Evolutionary conservation across 2,113 vertebrate species (phyloP), one percentile per base, ranked within the genome.

Genomic region (Sisor rabdophorus): DNA sequence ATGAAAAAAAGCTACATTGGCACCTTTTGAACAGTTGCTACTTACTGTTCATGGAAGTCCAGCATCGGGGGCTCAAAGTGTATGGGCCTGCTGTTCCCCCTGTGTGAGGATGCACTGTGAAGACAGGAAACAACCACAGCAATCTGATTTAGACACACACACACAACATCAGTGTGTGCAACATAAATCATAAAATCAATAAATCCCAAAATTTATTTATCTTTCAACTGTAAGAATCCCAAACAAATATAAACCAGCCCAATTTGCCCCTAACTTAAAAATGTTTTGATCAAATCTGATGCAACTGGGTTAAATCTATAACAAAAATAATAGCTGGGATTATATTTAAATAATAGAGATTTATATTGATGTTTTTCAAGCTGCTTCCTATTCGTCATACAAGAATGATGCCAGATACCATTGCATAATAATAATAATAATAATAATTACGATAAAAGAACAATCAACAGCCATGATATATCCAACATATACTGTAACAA

Each of bases 11-110:
- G 1, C 36, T 5, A 40, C 11, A 63, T 19, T 11, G 40, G 3
- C 20, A 10, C 15, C 13, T 3, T 40, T 7, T 1, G 65, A 28
- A 11, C 7, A 13, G 6, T 22, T 67, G 48, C 16, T 24, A 93
- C 97, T 96, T 89, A 99, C 97, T 98, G 95, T 91, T 99, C 95
- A 73, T 96, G 94, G 88, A 99, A 99, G 88, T 99, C 97, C 92
- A 98, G 90, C 96, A 99, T 97, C 69, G 97, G 96, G 82, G 97
- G 97, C 87, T 99, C 97, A 87, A 99, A 99, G 75, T 94, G 91
- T 91, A 99, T 95, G 77, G 96, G 95, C 87, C 97, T 93, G 80
- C 95, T 96, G 87, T 95, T 96, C 86, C 95, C 95, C 85, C 95
- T 92, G 84, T 98, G 95, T 0, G 95, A 90, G 84, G 95, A 95